Conservation (phyloP, 1,140 invertebrate species). For the Pseudomyrmex sp. region DNA sequence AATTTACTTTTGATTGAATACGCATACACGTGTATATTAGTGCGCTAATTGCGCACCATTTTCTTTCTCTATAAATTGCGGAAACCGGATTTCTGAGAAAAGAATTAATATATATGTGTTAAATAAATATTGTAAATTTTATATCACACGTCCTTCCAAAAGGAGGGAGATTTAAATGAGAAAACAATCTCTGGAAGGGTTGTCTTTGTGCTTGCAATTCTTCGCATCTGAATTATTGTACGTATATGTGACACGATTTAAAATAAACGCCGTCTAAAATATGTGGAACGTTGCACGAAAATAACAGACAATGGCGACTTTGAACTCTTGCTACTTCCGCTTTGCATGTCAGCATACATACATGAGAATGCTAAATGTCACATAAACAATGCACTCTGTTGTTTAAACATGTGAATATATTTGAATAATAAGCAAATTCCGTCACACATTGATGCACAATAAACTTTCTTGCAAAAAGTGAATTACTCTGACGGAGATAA, state of each 20-base stretch:
- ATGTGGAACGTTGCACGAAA: conserved; percentile 40
- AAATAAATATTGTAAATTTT: no score
- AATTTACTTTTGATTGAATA: no score
- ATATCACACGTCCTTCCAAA: no score
- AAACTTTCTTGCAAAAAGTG: conserved; percentile 1
- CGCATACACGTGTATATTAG: no score
- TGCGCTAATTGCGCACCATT: no score
- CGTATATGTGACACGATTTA: not conserved
- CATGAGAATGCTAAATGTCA: conserved; percentile 72
- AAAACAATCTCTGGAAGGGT: no score
- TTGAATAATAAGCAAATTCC: conserved; percentile 18
- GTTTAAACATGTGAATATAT: not conserved
- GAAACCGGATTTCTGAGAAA: no score
- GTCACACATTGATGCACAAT: conserved; percentile 25
- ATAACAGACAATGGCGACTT: conserved; percentile 29
- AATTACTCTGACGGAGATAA: not conserved
- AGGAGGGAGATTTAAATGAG: no score
- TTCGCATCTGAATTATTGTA: not conserved
- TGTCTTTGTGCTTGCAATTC: no score
- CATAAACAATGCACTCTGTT: conserved; percentile 52
- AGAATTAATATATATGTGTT: no score
- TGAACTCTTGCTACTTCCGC: conserved; percentile 39
- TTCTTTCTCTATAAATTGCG: no score
- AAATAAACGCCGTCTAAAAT: conserved; percentile 12
- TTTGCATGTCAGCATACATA: conserved; percentile 52